Evolutionary conservation across 2,113 vertebrate species (phyloP).

Genomic region (Chitala chitala): DNA sequence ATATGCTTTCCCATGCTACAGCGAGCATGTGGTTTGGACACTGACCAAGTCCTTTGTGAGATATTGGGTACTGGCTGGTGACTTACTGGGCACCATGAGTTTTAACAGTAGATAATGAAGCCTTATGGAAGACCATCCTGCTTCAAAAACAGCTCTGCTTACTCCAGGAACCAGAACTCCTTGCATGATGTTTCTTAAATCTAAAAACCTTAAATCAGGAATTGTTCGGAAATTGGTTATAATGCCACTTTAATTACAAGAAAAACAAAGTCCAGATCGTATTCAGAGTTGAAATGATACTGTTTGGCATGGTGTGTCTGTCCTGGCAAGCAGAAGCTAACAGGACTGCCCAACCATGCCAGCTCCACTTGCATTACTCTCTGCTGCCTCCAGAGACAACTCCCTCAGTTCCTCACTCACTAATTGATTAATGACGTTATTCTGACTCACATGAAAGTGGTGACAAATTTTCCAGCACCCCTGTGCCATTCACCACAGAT

Average conservation of each 20-base stretch:
- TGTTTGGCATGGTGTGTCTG: background rate
- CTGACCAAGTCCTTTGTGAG: too few species aligned
- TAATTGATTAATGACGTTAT: background rate
- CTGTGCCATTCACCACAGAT: background rate
- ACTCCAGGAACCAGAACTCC: too few species aligned
- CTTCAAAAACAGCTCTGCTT: too few species aligned
- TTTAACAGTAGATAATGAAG: too few species aligned
- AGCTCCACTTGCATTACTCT: slow-evolving; percentile 29
- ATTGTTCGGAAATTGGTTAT: too few species aligned
- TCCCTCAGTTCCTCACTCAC: background rate
- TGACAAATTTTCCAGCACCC: background rate
- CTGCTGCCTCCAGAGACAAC: background rate
- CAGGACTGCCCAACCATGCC: slow-evolving; percentile 18
- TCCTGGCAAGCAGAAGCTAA: background rate
- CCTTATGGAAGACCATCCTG: too few species aligned
- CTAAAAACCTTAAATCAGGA: too few species aligned
- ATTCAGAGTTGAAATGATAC: slow-evolving; percentile 45
- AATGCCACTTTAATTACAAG: slow-evolving; percentile 41
- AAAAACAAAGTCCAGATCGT: slow-evolving; percentile 37
- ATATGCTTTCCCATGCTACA: too few species aligned
- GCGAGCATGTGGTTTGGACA: too few species aligned
- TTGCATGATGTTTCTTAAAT: too few species aligned
- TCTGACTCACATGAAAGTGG: background rate
- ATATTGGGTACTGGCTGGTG: too few species aligned
- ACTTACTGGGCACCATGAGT: too few species aligned